A percentile compares a stretch with the other conserved stretches of the same genome.
Evolutionary conservation across 2,113 vertebrate species (phyloP).

Genomic region (Chloebia gouldiae): DNA sequence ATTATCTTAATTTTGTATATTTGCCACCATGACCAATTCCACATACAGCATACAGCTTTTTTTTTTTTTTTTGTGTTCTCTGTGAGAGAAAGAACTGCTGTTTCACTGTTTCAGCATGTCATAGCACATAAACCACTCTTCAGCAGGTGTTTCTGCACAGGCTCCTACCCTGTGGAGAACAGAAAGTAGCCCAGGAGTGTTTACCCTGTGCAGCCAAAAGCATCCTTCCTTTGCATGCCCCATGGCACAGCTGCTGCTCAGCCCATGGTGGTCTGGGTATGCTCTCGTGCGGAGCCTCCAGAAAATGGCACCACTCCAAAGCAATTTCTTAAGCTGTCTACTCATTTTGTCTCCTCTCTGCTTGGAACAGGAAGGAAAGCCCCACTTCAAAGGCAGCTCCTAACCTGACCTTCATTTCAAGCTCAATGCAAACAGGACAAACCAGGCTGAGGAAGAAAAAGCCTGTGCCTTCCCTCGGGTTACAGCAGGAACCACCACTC

Average conservation of each 20-base stretch:
- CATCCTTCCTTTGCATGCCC: neutral
- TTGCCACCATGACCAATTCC: neutral
- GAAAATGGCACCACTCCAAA: neutral
- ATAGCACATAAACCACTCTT: neutral
- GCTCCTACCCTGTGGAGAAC: neutral
- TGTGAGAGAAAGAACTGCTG: neutral
- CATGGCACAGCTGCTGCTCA: neutral
- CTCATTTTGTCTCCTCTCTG: neutral
- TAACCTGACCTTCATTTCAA: neutral
- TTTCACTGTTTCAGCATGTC: neutral
- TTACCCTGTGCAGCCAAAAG: neutral
- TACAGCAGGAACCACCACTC: neutral
- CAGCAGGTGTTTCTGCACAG: neutral
- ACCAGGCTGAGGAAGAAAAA: neutral
- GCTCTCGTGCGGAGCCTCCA: neutral
- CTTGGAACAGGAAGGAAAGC: neutral
- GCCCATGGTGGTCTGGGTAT: accelerated
- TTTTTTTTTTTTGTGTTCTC: neutral
- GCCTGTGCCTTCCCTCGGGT: accelerated
- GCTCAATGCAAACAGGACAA: neutral
- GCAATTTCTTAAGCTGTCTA: neutral
- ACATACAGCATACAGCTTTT: neutral
- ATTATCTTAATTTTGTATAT: neutral
- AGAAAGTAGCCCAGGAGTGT: neutral
- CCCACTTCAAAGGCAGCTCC: neutral